Evolutionary conservation across 2,797 vertebrate species (phyloP).

Genomic region (Melanotaenia parkinsoni): DNA sequence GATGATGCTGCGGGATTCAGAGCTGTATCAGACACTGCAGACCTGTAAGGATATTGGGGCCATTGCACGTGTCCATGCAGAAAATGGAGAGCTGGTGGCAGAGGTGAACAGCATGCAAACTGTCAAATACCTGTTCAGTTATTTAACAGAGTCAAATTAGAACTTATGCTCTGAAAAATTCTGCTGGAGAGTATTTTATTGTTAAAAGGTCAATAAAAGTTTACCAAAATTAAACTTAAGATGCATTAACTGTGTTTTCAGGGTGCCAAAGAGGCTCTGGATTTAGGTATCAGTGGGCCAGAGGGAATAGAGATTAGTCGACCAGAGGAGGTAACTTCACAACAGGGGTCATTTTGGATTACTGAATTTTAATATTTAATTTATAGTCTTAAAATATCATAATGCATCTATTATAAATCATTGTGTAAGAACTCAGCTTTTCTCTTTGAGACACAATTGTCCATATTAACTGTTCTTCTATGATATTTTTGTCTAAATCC

Average conservation of each 20-base stretch:
- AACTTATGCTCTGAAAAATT: background rate
- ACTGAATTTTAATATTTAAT: background rate
- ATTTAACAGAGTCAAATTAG: background rate
- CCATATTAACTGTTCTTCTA: background rate
- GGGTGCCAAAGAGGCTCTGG: constrained; percentile 77
- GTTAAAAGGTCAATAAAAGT: background rate
- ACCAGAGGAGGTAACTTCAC: constrained; percentile 74
- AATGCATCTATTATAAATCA: background rate
- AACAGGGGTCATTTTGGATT: background rate
- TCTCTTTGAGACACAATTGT: background rate
- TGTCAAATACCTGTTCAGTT: background rate
- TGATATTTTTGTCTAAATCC: background rate
- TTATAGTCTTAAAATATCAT: background rate
- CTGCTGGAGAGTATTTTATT: background rate
- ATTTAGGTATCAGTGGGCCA: constrained; percentile 79
- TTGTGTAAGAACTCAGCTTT: background rate
- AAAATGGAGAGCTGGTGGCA: constrained; percentile 80
- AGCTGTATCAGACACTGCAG: constrained; percentile 79
- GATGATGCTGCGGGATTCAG: constrained; percentile 79
- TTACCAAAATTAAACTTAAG: background rate
- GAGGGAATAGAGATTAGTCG: constrained; percentile 81
- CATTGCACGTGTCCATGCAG: constrained; percentile 77
- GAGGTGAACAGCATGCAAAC: constrained; percentile 63
- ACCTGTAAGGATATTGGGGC: constrained; percentile 81
- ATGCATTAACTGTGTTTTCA: constrained; percentile 35